Conservation (phyloP, 2,888 invertebrate genomes). For the Sycophila texana region DNA sequence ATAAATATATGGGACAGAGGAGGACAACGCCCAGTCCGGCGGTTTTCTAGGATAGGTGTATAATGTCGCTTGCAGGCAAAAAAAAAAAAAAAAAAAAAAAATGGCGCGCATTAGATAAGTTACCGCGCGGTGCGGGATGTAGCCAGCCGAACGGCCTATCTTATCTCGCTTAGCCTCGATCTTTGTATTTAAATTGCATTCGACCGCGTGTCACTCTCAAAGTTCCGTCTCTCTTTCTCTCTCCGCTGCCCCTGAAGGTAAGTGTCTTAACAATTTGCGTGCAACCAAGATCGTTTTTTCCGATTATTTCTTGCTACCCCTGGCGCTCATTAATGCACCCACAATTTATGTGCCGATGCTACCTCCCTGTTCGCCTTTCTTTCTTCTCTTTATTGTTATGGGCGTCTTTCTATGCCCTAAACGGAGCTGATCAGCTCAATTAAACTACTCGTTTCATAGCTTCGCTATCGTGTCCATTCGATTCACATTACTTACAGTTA, state of each 20-base stretch:
- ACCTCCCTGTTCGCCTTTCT: no score
- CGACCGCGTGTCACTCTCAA: slow-evolving; percentile 43
- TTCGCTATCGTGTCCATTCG: no score
- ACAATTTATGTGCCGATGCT: slow-evolving; percentile 32
- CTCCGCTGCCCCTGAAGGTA: neutral
- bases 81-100: no score
- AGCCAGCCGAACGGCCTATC: slow-evolving; percentile 37
- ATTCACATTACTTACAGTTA: no score
- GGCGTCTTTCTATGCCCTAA: no score
- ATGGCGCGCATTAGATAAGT: slow-evolving; percentile 47
- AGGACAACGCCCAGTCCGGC: slow-evolving; percentile 1
- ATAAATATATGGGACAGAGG: neutral
- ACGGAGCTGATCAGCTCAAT: no score
- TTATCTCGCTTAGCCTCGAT: slow-evolving; percentile 62
- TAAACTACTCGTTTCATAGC: no score
- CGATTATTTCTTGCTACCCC: slow-evolving; percentile 32
- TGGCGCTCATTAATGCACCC: slow-evolving; percentile 38
- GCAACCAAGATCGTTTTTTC: slow-evolving; percentile 38
- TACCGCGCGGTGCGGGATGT: slow-evolving; percentile 29
- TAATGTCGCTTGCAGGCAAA: neutral
- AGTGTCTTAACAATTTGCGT: slow-evolving; percentile 22
- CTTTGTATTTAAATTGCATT: slow-evolving; percentile 65
- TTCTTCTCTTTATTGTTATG: no score
- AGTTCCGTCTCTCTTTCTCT: neutral
- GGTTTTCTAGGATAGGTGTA: slow-evolving; percentile 8